Base-by-base conservation (phyloP, 2,888 invertebrate species). In the Ochlodes sylvanus region DNA sequence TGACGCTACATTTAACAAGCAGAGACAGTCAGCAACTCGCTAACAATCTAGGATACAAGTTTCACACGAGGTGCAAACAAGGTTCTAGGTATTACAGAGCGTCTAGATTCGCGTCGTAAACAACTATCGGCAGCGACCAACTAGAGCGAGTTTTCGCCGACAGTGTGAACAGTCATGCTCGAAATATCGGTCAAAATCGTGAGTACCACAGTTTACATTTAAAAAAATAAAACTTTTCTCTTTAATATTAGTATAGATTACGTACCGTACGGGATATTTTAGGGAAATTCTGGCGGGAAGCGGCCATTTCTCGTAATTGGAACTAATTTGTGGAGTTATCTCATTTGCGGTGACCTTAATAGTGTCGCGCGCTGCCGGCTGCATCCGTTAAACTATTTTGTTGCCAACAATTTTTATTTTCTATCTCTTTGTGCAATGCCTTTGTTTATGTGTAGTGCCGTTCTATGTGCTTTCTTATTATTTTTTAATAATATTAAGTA, bases 51-150 rank as follows among this genome's bases (percentile, higher is more conserved):
- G 9, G 44, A 7, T 9, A 5, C 5, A 47, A 47, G 44, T 47
- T 15, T 47, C 44, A 47, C 44, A 47, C 44, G n/a, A 47, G 44
- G 44, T 47, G 44, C 44, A 7, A 47, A 47, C 44, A 47, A 47
- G 15, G 9, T 15, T 5, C 27, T 27, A 27, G 27, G 27, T 27
- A 27, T 27, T 27, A 27, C 27, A 27, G 27, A 27, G 27, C 27
- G 27, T 27, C n/a, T 27, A 27, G 27, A 5, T 2, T 27, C 5
- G 27, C 27, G 27, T 27, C 3, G 27, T 4, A 27, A 27, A 27
- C 5, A 27, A 27, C 5, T 27, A 27, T 27, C 27, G 27, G 27
- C n/a, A n/a, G n/a, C n/a, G 27, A 27, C 27, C 27, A n/a, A n/a
- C n/a, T n/a, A n/a, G n/a, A n/a, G n/a, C n/a, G n/a, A n/a, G n/a